These are phyloP conservation scores for Elymnias hypermnestra DNA, from an alignment of 1,140 invertebrate species.

Conservation along the genomic window DNA sequence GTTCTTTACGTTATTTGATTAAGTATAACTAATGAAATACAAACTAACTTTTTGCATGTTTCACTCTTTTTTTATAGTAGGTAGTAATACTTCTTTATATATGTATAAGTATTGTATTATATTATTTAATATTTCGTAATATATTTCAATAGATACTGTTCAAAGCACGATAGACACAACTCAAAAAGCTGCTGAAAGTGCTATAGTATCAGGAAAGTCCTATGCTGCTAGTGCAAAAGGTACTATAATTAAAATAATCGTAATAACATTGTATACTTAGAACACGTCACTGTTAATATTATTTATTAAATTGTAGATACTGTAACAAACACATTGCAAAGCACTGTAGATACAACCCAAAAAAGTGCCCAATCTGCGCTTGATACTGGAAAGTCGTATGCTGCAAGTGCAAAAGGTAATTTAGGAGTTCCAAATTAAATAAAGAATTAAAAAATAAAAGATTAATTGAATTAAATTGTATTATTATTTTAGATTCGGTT, in stretches of 20 bases:
- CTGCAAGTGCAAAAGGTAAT: slow-evolving; percentile 14
- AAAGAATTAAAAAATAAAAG: no score
- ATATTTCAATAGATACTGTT: neutral
- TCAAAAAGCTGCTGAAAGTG: slow-evolving; percentile 19
- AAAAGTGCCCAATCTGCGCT: slow-evolving; percentile 37
- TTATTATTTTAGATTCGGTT: slow-evolving; percentile 11
- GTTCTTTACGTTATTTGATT: no score
- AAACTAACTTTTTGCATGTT: neutral
- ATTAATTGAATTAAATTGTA: no score
- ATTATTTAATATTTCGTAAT: neutral
- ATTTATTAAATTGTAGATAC: slow-evolving; percentile 42
- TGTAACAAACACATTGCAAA: slow-evolving; percentile 31
- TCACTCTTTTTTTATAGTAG: neutral
- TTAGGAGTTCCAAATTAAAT: no score
- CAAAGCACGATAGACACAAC: slow-evolving; percentile 31
- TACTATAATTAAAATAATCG: no score
- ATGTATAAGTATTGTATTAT: neutral
- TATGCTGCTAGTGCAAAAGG: slow-evolving; percentile 9
- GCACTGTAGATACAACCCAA: slow-evolving; percentile 39
- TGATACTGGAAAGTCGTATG: slow-evolving; percentile 40
- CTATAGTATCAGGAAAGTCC: slow-evolving; percentile 4
- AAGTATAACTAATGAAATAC: no score
- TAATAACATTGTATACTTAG: no score
- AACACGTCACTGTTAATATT: neutral
- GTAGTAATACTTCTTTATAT: no score